phyloP scores from a whole-genome alignment of 2,797 vertebrate species.

The Delichon dasypus region DNA sequence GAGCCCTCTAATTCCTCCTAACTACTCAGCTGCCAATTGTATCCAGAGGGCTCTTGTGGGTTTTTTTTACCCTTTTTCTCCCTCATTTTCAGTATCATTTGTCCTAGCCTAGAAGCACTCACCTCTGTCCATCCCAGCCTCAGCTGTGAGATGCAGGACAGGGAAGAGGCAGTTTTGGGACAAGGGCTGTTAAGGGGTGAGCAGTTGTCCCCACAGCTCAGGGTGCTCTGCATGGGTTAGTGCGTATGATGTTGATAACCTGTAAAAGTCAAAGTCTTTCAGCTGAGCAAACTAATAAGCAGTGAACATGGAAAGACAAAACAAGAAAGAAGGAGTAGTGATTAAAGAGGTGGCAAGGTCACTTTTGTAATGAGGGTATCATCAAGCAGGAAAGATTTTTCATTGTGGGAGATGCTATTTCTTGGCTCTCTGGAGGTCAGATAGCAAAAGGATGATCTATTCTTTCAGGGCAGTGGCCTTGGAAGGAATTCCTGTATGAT shows the following conservation, averaged over 20 bases:
- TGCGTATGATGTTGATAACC: background rate
- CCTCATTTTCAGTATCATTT: background rate
- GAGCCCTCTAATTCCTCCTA: conserved; percentile 61
- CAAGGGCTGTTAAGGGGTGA: fast-evolving
- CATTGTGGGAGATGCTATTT: background rate
- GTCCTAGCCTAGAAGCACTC: background rate
- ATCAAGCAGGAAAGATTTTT: background rate
- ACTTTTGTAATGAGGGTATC: background rate
- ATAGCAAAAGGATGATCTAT: background rate
- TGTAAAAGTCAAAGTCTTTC: background rate
- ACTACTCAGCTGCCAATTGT: conserved; percentile 33
- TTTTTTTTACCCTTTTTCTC: background rate
- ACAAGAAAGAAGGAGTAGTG: background rate
- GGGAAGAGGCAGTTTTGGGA: background rate
- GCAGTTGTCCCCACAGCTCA: background rate
- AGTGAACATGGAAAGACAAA: background rate
- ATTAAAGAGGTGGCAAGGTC: background rate
- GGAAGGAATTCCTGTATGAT: background rate
- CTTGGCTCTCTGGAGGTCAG: background rate
- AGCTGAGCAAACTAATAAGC: background rate
- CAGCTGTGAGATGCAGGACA: fast-evolving
- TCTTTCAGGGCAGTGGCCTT: background rate
- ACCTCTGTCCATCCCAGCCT: background rate
- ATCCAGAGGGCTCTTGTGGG: background rate
- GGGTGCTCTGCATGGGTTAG: fast-evolving